Conservation (phyloP, 1,140 invertebrate genomes). For the Leguminivora glycinivorella region DNA sequence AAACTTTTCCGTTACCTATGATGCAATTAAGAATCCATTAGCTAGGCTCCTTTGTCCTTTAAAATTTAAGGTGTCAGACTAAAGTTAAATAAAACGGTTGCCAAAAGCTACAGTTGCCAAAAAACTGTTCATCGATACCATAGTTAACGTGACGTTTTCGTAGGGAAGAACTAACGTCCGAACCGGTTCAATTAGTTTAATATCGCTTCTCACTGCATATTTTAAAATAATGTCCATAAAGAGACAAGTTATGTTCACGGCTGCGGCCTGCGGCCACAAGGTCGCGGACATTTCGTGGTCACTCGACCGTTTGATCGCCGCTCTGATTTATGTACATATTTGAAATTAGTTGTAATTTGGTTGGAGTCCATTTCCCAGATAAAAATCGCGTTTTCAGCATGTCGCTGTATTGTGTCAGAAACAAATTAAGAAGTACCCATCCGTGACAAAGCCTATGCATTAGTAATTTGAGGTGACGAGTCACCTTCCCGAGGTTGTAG, state of each 20-base stretch:
- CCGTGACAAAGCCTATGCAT: not conserved
- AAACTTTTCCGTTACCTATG: not conserved
- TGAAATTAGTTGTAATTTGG: conserved; percentile 18
- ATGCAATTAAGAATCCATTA: no score
- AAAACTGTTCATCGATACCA: not conserved
- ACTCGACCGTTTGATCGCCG: not conserved
- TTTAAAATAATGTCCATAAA: not conserved
- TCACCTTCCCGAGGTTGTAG: not conserved
- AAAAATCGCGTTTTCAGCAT: conserved; percentile 13
- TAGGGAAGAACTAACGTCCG: not conserved
- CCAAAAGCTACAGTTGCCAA: not conserved
- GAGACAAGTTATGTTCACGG: not conserved
- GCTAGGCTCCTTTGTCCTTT: no score
- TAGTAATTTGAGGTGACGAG: not conserved
- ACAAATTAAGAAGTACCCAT: conserved; percentile 13
- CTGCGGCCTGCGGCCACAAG: conserved; percentile 3
- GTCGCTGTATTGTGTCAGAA: not conserved
- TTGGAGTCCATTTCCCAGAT: conserved; percentile 15
- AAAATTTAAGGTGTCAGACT: no score
- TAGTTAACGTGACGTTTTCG: not conserved
- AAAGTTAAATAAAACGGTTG: not conserved
- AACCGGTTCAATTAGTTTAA: not conserved
- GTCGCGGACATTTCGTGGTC: conserved; percentile 5
- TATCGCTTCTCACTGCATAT: conserved; percentile 13
- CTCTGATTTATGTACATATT: conserved; percentile 1